Conservation (phyloP, 2,888 invertebrate genomes). For the Leucoptera coffeella region DNA sequence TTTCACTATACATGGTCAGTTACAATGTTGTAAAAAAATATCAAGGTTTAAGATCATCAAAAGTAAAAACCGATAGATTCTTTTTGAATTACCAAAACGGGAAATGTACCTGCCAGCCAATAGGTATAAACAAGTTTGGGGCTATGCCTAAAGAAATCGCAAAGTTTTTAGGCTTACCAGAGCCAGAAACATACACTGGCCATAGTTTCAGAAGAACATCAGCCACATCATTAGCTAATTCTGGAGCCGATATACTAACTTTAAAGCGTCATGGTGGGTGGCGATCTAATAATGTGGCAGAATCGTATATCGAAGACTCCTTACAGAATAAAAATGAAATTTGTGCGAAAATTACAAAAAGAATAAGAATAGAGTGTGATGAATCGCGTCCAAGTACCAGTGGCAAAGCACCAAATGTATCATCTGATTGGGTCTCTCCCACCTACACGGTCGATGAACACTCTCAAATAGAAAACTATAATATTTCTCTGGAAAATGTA, state of each 20-base stretch:
- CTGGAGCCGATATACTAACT: constrained; percentile 2
- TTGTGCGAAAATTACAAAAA: too few species aligned
- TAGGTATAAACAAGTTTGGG: constrained; percentile 4
- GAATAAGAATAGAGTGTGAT: too few species aligned
- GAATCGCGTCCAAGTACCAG: too few species aligned
- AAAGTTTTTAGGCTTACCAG: constrained; percentile 6
- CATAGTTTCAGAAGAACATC: constrained; percentile 8
- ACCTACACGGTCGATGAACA: too few species aligned
- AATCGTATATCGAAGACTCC: constrained; percentile 6
- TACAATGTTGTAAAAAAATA: constrained; percentile 5
- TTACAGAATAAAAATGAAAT: constrained; percentile 6
- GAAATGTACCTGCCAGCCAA: constrained; percentile 5
- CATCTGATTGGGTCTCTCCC: too few species aligned
- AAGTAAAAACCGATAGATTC: constrained; percentile 3
- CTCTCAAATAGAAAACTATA: too few species aligned
- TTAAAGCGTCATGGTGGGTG: constrained; percentile 8
- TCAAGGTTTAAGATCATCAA: constrained; percentile 3
- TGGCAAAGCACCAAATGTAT: too few species aligned
- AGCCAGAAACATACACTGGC: constrained; percentile 6
- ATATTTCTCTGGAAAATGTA: too few species aligned
- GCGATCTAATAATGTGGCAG: constrained; percentile 6
- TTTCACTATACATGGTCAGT: constrained; percentile 4
- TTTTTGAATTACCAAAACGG: constrained; percentile 6
- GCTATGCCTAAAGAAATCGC: constrained; percentile 7
- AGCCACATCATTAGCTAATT: constrained; percentile 6